Percentiles rank a stretch among this genome's conserved stretches.
phyloP scores from a whole-genome alignment of 2,888 invertebrate species.

The Dryobota labecula region DNA sequence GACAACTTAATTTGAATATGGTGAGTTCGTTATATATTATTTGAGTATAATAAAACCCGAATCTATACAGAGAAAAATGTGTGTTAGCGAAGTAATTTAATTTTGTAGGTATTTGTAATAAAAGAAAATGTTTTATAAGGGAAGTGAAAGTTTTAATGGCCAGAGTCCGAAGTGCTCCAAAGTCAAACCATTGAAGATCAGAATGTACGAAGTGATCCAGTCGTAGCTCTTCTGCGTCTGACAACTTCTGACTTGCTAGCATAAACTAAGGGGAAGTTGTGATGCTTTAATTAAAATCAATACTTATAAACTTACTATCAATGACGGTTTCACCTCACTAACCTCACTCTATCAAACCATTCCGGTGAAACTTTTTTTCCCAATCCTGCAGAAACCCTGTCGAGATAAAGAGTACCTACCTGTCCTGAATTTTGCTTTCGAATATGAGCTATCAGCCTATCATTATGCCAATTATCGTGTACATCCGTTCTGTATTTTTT shows the following conservation, averaged over 20 bases:
- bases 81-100: conserved; percentile 28
- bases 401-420: not conserved
- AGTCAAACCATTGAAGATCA: conserved; percentile 16
- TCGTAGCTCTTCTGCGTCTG: conserved; percentile 27
- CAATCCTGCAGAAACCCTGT: not conserved
- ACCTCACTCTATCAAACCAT: not conserved
- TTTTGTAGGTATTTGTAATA: conserved; percentile 25
- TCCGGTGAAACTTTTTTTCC: not conserved
- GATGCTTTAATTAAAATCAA: conserved; percentile 27
- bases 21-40: conserved; percentile 19
- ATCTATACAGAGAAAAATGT: conserved; percentile 10
- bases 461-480: not conserved
- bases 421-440: not conserved
- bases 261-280: conserved; percentile 1
- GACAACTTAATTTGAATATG: conserved; percentile 29
- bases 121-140: conserved; percentile 31
- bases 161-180: conserved; percentile 25
- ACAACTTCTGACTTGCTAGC: conserved; percentile 31
- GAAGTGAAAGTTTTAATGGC: conserved; percentile 53
- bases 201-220: conserved; percentile 12
- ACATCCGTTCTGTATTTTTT: not conserved
- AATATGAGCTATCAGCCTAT: not conserved
- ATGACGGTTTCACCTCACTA: not conserved
- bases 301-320: conserved; percentile 2
- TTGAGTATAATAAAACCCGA: conserved; percentile 19